Percentiles rank a stretch among this genome's conserved stretches.
Evolutionary conservation across 2,888 invertebrate species (phyloP).

Genomic region (Drosophila algonquin): DNA sequence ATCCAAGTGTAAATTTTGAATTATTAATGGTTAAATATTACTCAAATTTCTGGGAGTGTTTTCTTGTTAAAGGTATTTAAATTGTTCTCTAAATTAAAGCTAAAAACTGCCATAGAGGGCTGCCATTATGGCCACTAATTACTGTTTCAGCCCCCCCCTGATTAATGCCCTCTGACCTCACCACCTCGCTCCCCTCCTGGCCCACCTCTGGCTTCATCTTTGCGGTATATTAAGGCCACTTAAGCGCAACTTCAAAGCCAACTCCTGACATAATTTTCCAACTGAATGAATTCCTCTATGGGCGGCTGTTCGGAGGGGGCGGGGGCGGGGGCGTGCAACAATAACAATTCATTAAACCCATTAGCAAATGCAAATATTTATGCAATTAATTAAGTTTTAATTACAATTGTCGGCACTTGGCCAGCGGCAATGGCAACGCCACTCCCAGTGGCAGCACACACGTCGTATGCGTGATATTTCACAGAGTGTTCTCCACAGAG

Average conservation of each 20-base stretch:
- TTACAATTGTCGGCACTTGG: constrained; percentile 53
- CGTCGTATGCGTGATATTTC: constrained; percentile 50
- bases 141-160: neutral
- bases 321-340: constrained; percentile 39
- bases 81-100: too few species aligned
- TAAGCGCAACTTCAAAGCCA: constrained; percentile 22
- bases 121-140: neutral
- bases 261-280: constrained; percentile 40
- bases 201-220: neutral
- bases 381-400: constrained; percentile 64
- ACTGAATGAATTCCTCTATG: constrained; percentile 43
- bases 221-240: constrained; percentile 26
- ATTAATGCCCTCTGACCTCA: neutral
- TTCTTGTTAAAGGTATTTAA: too few species aligned
- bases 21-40: too few species aligned
- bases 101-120: too few species aligned
- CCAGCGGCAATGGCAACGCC: constrained; percentile 7
- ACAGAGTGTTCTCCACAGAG: neutral
- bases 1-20: too few species aligned
- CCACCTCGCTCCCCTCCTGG: too few species aligned
- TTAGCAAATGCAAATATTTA: constrained; percentile 68
- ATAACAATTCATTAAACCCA: constrained; percentile 61
- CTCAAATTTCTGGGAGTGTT: too few species aligned
- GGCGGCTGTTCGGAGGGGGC: constrained; percentile 29
- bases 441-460: neutral